Base-by-base conservation (phyloP, 64 coral and sea anemone species). In the Exaiptasia diaphana region DNA sequence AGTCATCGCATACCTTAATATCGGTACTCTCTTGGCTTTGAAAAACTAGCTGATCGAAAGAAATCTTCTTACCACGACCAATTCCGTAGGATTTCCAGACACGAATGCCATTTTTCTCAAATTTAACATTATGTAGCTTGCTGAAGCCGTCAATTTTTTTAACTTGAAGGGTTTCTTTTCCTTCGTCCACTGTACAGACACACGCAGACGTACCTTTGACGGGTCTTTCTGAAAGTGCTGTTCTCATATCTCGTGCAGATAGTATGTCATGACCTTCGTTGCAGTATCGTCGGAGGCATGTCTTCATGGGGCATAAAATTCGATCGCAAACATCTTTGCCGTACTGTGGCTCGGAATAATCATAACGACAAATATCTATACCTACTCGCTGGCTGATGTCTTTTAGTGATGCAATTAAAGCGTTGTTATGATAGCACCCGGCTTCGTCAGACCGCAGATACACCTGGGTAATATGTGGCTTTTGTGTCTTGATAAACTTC, bases 301-400 rank as follows among this genome's bases (percentile, higher is more conserved):
- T 73, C 18, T 62, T 88, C 75, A 88, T 80, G 0, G 75, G 75
- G 15, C 64, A 88, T 29, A 88, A 32, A 81, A 88, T 71, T 73
- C 86, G 46, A 44, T 88, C 86, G 30, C 87, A 90, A 5, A 83
- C 49, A 83, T 90, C 87, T 48, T 90, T 90, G 3, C 79, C 87
- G 33, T 83, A 83, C 12, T 37, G 62, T 18, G 70, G 87, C 61
- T 83, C 87, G 0, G 87, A 90, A 50, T 42, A 83, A 41, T 83
- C 71, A 29, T 75, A 83, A 4, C 59, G 13, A 24, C 23, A 32
- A 18, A 80, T 57, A 4, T 43, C 23, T 15, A 80, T 62, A 5
- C 76, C 53, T 5, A 65, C 12, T 39, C 57, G 18, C 21, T 62
- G 6, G 25, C 77, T 57, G 23, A 80, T 36, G 31, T 80, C 57